These are phyloP conservation scores for Drosophila tanythrix DNA, from an alignment of 2,888 invertebrate species.

Conservation along the genomic window DNA sequence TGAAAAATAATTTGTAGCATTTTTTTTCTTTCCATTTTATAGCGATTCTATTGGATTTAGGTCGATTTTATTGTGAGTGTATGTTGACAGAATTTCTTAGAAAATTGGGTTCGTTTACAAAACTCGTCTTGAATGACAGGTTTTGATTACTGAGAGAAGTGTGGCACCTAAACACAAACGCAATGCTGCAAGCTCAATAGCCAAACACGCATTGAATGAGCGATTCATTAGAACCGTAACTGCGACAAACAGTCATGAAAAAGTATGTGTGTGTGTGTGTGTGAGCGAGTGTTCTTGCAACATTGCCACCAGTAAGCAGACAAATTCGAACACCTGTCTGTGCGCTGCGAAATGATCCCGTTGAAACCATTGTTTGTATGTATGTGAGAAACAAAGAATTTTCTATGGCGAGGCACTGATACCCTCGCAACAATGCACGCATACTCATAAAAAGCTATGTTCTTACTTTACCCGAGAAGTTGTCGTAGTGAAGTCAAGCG, in stretches of 20 bases:
- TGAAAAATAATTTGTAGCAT: background rate
- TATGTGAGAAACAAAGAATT: background rate
- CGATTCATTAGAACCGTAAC: conserved; percentile 54
- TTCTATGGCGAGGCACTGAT: background rate
- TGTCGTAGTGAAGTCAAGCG: background rate
- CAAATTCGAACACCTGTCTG: background rate
- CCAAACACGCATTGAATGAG: conserved; percentile 34
- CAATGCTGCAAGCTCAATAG: conserved; percentile 1
- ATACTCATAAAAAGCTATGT: too few species aligned
- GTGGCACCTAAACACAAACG: background rate
- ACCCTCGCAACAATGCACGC: background rate
- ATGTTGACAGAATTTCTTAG: background rate
- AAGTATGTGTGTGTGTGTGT: conserved; percentile 7
- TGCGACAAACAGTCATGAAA: conserved; percentile 62
- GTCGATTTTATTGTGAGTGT: background rate
- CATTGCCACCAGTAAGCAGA: background rate
- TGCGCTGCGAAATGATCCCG: background rate
- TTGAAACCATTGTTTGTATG: background rate
- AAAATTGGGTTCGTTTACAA: background rate
- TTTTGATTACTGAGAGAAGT: background rate
- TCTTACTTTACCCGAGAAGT: too few species aligned
- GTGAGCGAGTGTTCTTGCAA: background rate
- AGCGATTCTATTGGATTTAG: background rate
- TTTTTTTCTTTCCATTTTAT: background rate
- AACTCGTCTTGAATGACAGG: background rate